phyloP scores from a whole-genome alignment of 2,888 invertebrate species.

The Phengaris arion region DNA sequence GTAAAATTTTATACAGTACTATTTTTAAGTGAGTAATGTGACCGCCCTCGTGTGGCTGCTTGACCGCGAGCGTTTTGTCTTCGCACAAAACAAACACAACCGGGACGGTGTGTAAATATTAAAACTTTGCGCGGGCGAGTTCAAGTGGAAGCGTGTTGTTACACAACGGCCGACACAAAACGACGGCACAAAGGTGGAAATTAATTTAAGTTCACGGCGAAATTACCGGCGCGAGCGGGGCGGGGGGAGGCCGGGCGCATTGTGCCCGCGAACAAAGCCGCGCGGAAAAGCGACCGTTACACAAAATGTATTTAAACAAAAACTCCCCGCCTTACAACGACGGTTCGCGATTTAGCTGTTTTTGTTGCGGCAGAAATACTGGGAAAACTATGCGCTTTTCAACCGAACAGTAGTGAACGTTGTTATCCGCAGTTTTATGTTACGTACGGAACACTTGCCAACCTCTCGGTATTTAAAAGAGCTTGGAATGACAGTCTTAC shows the following conservation, averaged over 20 bases:
- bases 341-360: background rate
- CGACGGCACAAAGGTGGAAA: slow-evolving; percentile 18
- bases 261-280: slow-evolving; percentile 18
- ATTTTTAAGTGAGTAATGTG: background rate
- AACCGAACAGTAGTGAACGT: background rate
- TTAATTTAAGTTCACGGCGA: background rate
- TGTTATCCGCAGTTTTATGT: background rate
- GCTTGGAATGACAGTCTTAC: background rate
- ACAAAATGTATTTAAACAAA: slow-evolving; percentile 12
- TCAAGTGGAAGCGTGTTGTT: background rate
- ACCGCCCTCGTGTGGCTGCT: background rate
- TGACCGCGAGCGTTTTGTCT: slow-evolving; percentile 6
- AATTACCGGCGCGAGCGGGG: background rate
- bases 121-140: background rate
- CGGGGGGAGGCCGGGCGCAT: background rate
- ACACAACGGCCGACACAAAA: background rate
- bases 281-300: slow-evolving; percentile 4
- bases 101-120: background rate
- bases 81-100: background rate
- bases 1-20: background rate
- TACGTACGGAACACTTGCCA: background rate
- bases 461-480: background rate
- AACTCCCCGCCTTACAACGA: slow-evolving; percentile 3
- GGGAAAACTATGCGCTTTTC: background rate
- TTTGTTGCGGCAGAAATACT: background rate